phyloP scores from a whole-genome alignment of 1,140 invertebrate species.

The Leptopilina boulardi region DNA sequence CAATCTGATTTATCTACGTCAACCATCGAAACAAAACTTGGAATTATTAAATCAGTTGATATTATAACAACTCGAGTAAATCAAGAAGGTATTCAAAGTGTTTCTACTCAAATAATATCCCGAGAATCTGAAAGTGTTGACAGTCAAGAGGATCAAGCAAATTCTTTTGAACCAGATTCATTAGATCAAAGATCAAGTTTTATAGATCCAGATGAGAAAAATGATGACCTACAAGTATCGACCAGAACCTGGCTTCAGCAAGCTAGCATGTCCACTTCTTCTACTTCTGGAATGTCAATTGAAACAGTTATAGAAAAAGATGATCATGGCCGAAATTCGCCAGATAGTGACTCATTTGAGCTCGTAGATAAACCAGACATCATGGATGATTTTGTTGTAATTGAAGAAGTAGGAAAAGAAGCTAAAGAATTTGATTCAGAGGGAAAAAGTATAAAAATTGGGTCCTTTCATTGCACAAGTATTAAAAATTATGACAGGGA shows the following conservation, averaged over 20 bases:
- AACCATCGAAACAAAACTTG: background rate
- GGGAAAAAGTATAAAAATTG: conserved; percentile 86
- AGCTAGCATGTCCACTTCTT: conserved; percentile 72
- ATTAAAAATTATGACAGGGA: conserved; percentile 84
- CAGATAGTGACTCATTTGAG: conserved; percentile 93
- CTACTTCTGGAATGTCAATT: conserved; percentile 70
- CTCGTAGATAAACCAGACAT: conserved; percentile 89
- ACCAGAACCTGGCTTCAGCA: conserved; percentile 65
- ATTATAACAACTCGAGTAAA: conserved; percentile 76
- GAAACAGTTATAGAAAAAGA: conserved; percentile 77
- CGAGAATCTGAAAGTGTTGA: background rate
- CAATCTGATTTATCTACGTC: background rate
- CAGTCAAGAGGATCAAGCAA: conserved; percentile 41
- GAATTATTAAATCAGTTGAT: conserved; percentile 45
- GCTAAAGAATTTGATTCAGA: conserved; percentile 87
- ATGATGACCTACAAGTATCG: conserved; percentile 40
- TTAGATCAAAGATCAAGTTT: conserved; percentile 51
- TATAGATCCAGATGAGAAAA: conserved; percentile 51
- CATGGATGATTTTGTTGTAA: conserved; percentile 90
- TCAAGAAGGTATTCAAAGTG: conserved; percentile 74
- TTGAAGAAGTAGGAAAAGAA: conserved; percentile 90
- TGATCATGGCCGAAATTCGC: conserved; percentile 80
- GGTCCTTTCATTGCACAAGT: conserved; percentile 55
- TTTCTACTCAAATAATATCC: conserved; percentile 78
- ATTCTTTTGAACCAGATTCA: conserved; percentile 46